Conservation (phyloP, 2,113 vertebrate genomes). For the Hemiprocne comata region DNA sequence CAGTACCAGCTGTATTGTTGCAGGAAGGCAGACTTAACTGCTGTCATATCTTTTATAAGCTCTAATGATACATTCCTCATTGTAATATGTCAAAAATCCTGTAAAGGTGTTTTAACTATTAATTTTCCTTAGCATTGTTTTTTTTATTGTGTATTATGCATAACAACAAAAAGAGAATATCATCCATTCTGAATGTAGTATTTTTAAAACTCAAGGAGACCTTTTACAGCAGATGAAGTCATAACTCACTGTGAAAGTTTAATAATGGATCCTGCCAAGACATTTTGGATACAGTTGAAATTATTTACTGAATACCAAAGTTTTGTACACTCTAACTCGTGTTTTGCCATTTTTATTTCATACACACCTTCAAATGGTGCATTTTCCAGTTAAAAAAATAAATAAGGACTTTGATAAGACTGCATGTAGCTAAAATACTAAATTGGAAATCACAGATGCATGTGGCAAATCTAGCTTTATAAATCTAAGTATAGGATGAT, state of each 20-base stretch:
- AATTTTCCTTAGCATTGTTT: neutral
- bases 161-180: neutral
- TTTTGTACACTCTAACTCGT: neutral
- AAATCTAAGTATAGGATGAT: neutral
- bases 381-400: neutral
- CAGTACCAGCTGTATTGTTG: neutral
- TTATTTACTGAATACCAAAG: neutral
- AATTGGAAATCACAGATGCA: neutral
- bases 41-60: neutral
- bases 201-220: neutral
- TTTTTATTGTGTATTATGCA: neutral
- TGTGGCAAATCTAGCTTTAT: neutral
- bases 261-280: neutral
- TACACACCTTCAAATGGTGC: neutral
- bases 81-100: neutral
- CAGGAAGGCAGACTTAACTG: neutral
- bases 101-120: neutral
- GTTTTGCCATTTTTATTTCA: neutral
- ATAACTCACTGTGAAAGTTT: neutral
- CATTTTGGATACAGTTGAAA: neutral
- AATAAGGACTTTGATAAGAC: neutral
- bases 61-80: neutral
- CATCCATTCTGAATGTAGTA: neutral
- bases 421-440: neutral
- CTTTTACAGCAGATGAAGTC: neutral